Base-by-base conservation (phyloP, 64 coral and sea anemone species). In the Porites lutea region DNA sequence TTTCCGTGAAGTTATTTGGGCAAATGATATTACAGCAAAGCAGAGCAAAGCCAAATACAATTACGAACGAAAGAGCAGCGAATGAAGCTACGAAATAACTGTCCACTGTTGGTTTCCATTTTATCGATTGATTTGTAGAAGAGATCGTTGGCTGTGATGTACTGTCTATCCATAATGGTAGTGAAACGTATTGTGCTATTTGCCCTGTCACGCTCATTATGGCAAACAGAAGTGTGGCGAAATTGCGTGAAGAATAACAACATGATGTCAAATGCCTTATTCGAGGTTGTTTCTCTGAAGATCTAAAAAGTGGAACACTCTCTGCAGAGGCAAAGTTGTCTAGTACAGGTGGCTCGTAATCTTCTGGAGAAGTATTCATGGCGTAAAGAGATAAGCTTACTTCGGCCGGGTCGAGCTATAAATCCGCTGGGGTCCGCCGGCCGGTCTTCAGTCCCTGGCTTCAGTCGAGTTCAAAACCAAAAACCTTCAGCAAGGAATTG, bases 41-140 rank as follows among this genome's bases (percentile, higher is more conserved):
- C 62, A 92, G 59, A 3, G 59, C 71, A 83, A 85, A 88, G 23
- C 94, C 94, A 77, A 85, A 96, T 6, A 89, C 54, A 45, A 89
- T 60, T 6, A 87, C 60, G 45, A 89, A 89, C 12, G 66, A 83
- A 52, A 89, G n/a, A 23, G 49, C 15, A 4, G 90, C 4, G 79
- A 96, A 89, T 2, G 90, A 75, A 44, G 62, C 73, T 27, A 79
- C 77, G 44, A 96, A 96, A 53, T 83, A 92, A 6, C 57, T 52
- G 70, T 96, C 94, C 10, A 96, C 13, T 11, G 63, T 72, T 19
- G 53, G 78, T 6, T 14, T 68, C 27, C 23, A 44, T 49, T 71
- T 12, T 0, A 16, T 27, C 0, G 59, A 64, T 49, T 58, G 63
- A 48, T 61, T 79, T 46, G 59, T 14, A 48, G 84, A 65, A 6